Evolutionary conservation across 2,888 invertebrate species (phyloP).

Genomic region (Pheosia gnoma): DNA sequence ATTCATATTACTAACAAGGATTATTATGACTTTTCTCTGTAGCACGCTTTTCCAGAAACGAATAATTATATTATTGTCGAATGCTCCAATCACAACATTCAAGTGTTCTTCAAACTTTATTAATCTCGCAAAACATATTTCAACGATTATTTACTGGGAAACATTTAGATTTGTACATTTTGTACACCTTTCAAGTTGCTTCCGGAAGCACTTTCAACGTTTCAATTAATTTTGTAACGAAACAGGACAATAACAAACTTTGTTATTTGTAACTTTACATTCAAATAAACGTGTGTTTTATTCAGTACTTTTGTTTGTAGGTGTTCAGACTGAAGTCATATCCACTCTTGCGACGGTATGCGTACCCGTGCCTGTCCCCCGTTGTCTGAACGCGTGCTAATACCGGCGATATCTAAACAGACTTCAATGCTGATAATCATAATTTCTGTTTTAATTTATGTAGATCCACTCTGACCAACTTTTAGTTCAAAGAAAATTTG

Average conservation of each 20-base stretch:
- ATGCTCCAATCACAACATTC: not conserved
- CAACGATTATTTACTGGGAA: slow-evolving; percentile 36
- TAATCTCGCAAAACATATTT: slow-evolving; percentile 10
- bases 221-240: slow-evolving; percentile 50
- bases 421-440: slow-evolving; percentile 25
- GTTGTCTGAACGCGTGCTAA: too few relatives aligned
- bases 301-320: slow-evolving; percentile 40
- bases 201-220: slow-evolving; percentile 48
- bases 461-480: slow-evolving; percentile 23
- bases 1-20: too few relatives aligned
- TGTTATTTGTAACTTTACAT: slow-evolving; percentile 46
- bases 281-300: slow-evolving; percentile 46
- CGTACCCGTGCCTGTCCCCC: too few relatives aligned
- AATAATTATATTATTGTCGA: too few relatives aligned
- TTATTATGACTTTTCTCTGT: too few relatives aligned
- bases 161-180: slow-evolving; percentile 45
- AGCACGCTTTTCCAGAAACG: too few relatives aligned
- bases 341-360: not conserved
- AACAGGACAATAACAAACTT: slow-evolving; percentile 46
- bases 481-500: not conserved
- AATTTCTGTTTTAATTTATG: slow-evolving; percentile 38
- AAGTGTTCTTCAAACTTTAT: slow-evolving; percentile 4
- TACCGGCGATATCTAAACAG: not conserved
- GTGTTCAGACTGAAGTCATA: slow-evolving; percentile 18
- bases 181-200: slow-evolving; percentile 24